phyloP scores from a whole-genome alignment of 2,888 invertebrate species.

The Operophtera brumata region DNA sequence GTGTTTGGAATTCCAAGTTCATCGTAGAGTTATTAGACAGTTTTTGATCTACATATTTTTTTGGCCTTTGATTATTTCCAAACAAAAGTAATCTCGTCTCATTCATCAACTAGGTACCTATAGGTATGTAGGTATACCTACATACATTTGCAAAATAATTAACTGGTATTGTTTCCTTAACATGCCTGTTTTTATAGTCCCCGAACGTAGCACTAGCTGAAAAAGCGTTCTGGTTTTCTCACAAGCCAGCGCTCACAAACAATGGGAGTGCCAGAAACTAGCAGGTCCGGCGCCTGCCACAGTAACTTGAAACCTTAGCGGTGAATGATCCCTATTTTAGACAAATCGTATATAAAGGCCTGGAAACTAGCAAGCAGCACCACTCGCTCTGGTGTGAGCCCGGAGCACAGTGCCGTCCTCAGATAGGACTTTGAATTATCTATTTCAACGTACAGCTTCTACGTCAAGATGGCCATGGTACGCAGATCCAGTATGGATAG shows the following conservation, averaged over 20 bases:
- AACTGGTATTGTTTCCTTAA: slow-evolving; percentile 3
- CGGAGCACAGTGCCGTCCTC: slow-evolving; percentile 65
- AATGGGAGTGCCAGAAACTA: slow-evolving; percentile 57
- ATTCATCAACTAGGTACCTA: too few species aligned
- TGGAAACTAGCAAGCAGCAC: slow-evolving; percentile 40
- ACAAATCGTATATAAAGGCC: slow-evolving; percentile 58
- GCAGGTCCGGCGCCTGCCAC: slow-evolving; percentile 55
- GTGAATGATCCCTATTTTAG: slow-evolving; percentile 58
- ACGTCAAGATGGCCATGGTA: slow-evolving; percentile 64
- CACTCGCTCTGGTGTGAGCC: slow-evolving; percentile 74
- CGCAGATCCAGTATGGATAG: slow-evolving; percentile 75
- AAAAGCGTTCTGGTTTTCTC: slow-evolving; percentile 46
- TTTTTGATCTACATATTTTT: too few species aligned
- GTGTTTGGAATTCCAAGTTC: too few species aligned
- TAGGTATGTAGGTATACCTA: too few species aligned
- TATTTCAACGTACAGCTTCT: slow-evolving; percentile 37
- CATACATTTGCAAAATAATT: too few species aligned
- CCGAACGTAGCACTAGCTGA: slow-evolving; percentile 14
- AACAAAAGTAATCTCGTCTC: too few species aligned
- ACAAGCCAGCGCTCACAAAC: slow-evolving; percentile 64
- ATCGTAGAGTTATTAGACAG: too few species aligned
- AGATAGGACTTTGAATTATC: slow-evolving; percentile 42
- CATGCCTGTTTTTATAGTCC: slow-evolving; percentile 7
- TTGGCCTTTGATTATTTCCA: too few species aligned
- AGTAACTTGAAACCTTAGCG: slow-evolving; percentile 63